Evolutionary conservation across 2,113 vertebrate species (phyloP).

Genomic region (Rhabdornis inornatus): DNA sequence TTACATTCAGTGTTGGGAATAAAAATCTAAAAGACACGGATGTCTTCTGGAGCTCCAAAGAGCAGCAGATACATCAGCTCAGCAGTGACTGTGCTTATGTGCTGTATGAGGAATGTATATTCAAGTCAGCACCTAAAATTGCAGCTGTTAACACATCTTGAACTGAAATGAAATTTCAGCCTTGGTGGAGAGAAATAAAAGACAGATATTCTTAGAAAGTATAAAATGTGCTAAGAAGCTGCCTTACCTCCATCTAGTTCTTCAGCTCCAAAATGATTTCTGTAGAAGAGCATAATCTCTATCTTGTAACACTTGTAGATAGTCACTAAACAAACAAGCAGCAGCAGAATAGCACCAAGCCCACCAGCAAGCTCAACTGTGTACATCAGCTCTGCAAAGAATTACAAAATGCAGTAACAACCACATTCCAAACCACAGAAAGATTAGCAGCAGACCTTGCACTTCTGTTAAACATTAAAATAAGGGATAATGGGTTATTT

Average conservation of each 20-base stretch:
- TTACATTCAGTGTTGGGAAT: neutral
- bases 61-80: neutral
- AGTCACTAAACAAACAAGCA: slow-evolving; percentile 93
- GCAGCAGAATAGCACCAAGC: slow-evolving; percentile 92
- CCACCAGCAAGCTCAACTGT: slow-evolving; percentile 97
- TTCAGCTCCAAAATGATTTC: slow-evolving; percentile 94
- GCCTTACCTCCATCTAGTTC: slow-evolving; percentile 93
- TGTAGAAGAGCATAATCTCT: slow-evolving; percentile 97
- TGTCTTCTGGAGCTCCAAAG: slow-evolving; percentile 1
- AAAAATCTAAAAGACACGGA: neutral
- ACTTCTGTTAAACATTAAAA: neutral
- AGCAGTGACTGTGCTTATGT: neutral
- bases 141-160: neutral
- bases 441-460: neutral
- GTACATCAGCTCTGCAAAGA: slow-evolving; percentile 93
- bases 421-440: neutral
- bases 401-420: slow-evolving; percentile 25
- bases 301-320: slow-evolving; percentile 98
- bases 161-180: neutral
- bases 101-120: neutral
- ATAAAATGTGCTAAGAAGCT: neutral
- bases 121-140: neutral
- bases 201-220: neutral
- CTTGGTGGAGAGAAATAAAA: neutral
- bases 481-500: neutral